Base-by-base conservation (phyloP, 2,888 invertebrate species). In the Rhingia rostrata region DNA sequence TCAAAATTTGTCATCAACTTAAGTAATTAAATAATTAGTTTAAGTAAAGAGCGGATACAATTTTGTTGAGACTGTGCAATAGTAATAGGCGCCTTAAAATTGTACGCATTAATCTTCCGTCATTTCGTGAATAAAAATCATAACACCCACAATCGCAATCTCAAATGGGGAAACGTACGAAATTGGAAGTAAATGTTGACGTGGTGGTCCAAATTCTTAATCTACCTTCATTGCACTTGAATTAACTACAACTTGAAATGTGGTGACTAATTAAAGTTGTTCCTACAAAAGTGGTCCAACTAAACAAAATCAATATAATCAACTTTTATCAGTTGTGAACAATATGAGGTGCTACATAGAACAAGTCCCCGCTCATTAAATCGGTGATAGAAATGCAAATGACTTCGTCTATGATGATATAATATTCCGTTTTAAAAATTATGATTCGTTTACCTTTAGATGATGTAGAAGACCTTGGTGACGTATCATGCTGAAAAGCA, bases 171-270 rank as follows among this genome's bases (percentile, higher is more conserved):
- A 1, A 22, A 22, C 22, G 22, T 22, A 22, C 22, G 22, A 22
- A 22, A 22, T 22, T 22, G 22, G 22, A 22, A 22, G 1, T 22
- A 22, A 22, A 22, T 22, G 22, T 2, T 2, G 22, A 22, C 22
- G 22, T 22, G 22, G 22, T 22, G 22, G 22, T 22, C 22, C 22
- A 2, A 22, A 2, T 22, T 22, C 22, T 22, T 22, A 22, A 22
- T 22, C 22, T 2, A 22, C 22, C 22, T 94, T 92, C 96, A 96
- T 91, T 95, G 95, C 93, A 97, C 91, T 91, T 87, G 14, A 47
- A 47, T 12, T n/a, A 6, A 47, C 4, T 6, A 7, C n/a, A 53
- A 53, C 6, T 32, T 2, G 3, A 6, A n/a, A 35, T 10, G 0
- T 30, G 30, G 7, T 30, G 32, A 10, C 30, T 22, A 22, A 22